These are phyloP conservation scores for Acanthisitta chloris DNA, from an alignment of 2,113 vertebrate genomes.

Conservation along the genomic window DNA sequence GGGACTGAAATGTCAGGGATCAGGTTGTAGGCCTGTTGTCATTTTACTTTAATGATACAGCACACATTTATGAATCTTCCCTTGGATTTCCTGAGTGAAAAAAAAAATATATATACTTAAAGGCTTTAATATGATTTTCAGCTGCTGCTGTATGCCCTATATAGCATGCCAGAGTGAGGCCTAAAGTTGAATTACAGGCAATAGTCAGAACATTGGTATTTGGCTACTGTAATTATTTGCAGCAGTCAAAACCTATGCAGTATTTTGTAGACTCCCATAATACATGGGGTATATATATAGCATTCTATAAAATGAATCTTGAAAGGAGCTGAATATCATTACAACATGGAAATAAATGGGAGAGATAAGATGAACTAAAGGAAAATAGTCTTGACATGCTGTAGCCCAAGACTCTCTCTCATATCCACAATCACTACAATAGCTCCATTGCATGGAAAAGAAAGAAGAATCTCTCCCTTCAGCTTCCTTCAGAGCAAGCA, in stretches of 20 bases:
- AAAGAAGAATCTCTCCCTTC: not conserved
- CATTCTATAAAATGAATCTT: not conserved
- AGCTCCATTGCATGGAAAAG: not conserved
- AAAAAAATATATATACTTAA: not conserved
- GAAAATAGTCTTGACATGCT: not conserved
- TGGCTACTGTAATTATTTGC: not conserved
- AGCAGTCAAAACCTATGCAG: not conserved
- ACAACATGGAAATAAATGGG: not conserved
- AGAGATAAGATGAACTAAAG: not conserved
- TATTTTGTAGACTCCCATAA: not conserved
- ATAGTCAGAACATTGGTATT: not conserved
- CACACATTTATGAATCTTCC: not conserved
- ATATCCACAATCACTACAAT: not conserved
- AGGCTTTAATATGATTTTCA: not conserved
- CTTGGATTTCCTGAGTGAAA: not conserved
- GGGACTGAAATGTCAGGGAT: not conserved
- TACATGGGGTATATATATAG: not conserved
- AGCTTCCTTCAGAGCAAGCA: not conserved
- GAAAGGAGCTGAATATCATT: not conserved
- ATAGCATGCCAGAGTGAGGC: not conserved
- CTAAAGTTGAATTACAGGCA: not conserved
- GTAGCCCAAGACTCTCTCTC: not conserved
- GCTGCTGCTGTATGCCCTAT: not conserved
- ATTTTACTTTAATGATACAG: not conserved
- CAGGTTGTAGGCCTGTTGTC: rapidly evolving